These are phyloP conservation scores for Philereme transversata DNA, from an alignment of 2,888 invertebrate genomes.

Conservation along the genomic window DNA sequence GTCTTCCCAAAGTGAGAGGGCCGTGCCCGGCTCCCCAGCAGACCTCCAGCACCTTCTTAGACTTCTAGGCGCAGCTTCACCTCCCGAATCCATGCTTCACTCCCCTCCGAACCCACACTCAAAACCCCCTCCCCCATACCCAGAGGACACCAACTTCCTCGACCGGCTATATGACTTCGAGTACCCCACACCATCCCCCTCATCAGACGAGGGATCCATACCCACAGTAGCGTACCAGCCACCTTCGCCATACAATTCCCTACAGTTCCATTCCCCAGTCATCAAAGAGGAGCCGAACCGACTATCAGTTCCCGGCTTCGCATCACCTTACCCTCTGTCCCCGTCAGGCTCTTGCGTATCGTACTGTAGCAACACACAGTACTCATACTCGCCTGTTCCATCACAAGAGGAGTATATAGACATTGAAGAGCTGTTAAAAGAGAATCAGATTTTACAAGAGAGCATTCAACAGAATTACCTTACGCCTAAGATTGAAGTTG, in stretches of 20 bases:
- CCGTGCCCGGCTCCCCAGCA: slow-evolving; percentile 83
- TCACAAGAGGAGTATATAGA: slow-evolving; percentile 86
- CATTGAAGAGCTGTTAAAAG: slow-evolving; percentile 84
- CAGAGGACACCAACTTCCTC: slow-evolving; percentile 72
- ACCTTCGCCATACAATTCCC: slow-evolving; percentile 80
- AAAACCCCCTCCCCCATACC: slow-evolving; percentile 75
- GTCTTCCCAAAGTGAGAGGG: slow-evolving; percentile 88
- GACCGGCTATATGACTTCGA: slow-evolving; percentile 80
- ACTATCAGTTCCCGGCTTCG: slow-evolving; percentile 77
- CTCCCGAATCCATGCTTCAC: slow-evolving; percentile 77
- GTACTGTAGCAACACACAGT: slow-evolving; percentile 84
- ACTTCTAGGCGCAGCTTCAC: slow-evolving; percentile 77
- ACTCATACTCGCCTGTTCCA: slow-evolving; percentile 77
- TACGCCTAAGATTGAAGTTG: slow-evolving; percentile 83
- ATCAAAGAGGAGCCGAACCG: slow-evolving; percentile 83
- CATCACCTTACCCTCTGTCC: slow-evolving; percentile 82
- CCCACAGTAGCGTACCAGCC: slow-evolving; percentile 84
- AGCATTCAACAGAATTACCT: slow-evolving; percentile 69
- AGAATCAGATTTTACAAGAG: slow-evolving; percentile 81
- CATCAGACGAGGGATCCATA: slow-evolving; percentile 82
- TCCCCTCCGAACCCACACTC: slow-evolving; percentile 73
- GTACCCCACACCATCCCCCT: slow-evolving; percentile 79
- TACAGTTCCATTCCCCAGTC: slow-evolving; percentile 65
- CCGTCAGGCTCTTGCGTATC: slow-evolving; percentile 83
- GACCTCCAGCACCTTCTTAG: slow-evolving; percentile 76